Evolutionary conservation across 2,797 vertebrate genomes (phyloP).

Genomic region (Pristis pectinata): DNA sequence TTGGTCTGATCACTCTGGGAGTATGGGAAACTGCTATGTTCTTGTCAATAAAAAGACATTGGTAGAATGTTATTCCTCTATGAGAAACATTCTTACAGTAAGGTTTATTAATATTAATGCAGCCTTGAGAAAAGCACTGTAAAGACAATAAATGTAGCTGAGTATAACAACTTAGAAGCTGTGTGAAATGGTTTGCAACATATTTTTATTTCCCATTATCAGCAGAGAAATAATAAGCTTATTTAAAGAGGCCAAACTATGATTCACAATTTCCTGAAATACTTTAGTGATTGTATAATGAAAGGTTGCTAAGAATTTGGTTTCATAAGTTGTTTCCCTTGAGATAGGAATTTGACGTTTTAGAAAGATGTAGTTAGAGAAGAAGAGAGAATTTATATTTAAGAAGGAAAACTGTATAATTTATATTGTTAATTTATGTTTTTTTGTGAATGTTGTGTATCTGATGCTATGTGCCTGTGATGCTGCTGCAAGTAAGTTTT

Average conservation of each 20-base stretch:
- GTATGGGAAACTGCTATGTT: background rate
- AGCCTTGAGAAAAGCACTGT: background rate
- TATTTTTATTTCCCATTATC: background rate
- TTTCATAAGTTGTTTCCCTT: background rate
- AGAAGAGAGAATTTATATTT: background rate
- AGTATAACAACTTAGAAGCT: background rate
- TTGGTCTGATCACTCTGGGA: background rate
- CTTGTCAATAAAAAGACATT: background rate
- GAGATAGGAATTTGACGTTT: background rate
- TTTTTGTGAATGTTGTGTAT: no score
- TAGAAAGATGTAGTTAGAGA: background rate
- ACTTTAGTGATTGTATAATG: background rate
- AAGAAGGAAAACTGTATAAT: no score
- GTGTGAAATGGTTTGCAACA: background rate
- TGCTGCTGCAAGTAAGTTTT: no score
- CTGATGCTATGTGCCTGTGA: no score
- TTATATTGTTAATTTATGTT: no score
- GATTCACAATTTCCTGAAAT: background rate
- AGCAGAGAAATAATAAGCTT: background rate
- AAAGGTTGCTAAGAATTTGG: background rate
- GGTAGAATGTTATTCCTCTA: background rate
- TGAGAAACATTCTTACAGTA: background rate
- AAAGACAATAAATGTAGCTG: background rate
- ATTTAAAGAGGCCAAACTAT: background rate
- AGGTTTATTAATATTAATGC: slow-evolving; percentile 8